Percentiles rank a stretch among this genome's conserved stretches.
Conservation (phyloP, 2,888 invertebrate genomes). For the Incurvaria masculella region DNA sequence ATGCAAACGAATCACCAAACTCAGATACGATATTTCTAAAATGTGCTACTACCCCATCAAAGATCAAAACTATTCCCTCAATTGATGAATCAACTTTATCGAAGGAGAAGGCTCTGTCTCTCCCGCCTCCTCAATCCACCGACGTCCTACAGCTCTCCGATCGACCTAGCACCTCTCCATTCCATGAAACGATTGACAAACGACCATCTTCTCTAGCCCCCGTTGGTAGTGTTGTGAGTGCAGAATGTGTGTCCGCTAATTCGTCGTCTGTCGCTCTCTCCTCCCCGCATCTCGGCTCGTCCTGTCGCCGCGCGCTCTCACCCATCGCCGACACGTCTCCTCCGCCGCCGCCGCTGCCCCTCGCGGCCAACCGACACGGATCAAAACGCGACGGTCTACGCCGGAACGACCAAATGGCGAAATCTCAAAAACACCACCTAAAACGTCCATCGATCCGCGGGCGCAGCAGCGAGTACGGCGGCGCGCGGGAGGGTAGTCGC, state of each 20-base stretch:
- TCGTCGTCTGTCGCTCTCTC: conserved; percentile 56
- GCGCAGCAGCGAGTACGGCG: conserved; percentile 58
- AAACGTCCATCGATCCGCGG: conserved; percentile 16
- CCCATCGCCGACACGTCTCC: conserved; percentile 34
- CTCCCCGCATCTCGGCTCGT: conserved; percentile 52
- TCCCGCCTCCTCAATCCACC: too few species aligned
- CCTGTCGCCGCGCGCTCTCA: conserved; percentile 40
- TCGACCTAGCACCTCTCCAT: conserved; percentile 32
- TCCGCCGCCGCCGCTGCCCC: conserved; percentile 19
- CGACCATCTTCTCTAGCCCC: conserved; percentile 37
- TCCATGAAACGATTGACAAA: too few species aligned
- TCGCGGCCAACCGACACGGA: conserved; percentile 17
- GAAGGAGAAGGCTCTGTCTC: too few species aligned
- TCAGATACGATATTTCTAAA: conserved; percentile 29
- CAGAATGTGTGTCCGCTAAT: conserved; percentile 56
- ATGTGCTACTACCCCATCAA: too few species aligned
- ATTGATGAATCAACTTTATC: too few species aligned
- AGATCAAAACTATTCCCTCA: too few species aligned
- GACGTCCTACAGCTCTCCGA: too few species aligned
- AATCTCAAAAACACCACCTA: conserved; percentile 25
- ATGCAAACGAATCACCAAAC: too few species aligned
- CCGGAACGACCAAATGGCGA: conserved; percentile 17
- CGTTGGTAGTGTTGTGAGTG: conserved; percentile 34
- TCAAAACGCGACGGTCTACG: conserved; percentile 16
- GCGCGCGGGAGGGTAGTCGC: conserved; percentile 54